Evolutionary conservation across 2,797 vertebrate species (phyloP).

Genomic region (Chrysocyon brachyurus): DNA sequence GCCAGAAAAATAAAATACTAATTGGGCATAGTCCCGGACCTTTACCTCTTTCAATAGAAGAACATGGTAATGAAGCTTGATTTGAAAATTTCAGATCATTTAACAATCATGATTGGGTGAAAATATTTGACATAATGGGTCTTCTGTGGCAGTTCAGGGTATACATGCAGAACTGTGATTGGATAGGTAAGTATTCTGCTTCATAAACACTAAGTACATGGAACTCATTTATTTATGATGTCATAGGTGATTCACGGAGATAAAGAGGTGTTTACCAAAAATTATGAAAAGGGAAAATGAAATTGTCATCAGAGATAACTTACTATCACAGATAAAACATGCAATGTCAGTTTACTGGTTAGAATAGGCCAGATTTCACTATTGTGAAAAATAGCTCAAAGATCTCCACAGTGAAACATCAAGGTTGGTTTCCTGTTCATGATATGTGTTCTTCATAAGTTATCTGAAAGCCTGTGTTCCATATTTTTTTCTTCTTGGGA

Average conservation of each 20-base stretch:
- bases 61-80: not conserved
- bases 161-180: not conserved
- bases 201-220: not conserved
- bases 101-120: not conserved
- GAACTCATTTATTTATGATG: not conserved
- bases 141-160: not conserved
- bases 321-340: not conserved
- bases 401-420: not conserved
- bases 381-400: not conserved
- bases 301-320: not conserved
- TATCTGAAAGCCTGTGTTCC: not conserved
- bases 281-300: not conserved
- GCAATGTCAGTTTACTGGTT: not conserved
- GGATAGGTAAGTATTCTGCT: not conserved
- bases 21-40: not conserved
- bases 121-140: not conserved
- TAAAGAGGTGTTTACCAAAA: not conserved
- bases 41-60: not conserved
- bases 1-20: not conserved
- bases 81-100: not conserved
- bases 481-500: not conserved
- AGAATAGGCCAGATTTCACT: not conserved
- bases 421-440: not conserved
- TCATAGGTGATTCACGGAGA: not conserved
- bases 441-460: not conserved